Conservation (phyloP, 2,888 invertebrate species). For the Cephalotes varians region DNA sequence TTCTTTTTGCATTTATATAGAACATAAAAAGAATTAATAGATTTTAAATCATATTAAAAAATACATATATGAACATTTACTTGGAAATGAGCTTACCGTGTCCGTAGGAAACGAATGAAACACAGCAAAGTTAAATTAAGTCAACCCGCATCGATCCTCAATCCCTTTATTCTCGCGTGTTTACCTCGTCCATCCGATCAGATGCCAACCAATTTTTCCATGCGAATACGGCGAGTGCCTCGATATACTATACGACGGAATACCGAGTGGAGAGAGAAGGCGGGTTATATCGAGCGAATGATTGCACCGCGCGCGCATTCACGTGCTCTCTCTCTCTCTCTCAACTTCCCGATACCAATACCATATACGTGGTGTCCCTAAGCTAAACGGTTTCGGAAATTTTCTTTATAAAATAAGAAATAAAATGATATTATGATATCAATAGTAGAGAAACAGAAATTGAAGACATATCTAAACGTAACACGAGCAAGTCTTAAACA, state of each 20-base stretch:
- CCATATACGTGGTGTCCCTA: constrained; percentile 4
- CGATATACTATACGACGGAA: constrained; percentile 7
- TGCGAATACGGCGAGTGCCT: neutral
- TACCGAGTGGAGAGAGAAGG: constrained; percentile 23
- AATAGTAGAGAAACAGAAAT: neutral
- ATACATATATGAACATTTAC: neutral
- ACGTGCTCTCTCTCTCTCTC: no score
- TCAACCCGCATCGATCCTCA: neutral
- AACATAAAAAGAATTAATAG: neutral
- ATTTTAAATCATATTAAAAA: neutral
- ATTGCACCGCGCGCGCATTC: constrained; percentile 1
- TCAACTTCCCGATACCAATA: constrained; percentile 21
- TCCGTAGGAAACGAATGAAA: neutral
- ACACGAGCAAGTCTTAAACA: neutral
- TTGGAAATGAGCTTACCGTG: neutral
- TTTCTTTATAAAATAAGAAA: constrained; percentile 9
- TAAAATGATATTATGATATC: neutral
- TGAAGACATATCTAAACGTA: neutral
- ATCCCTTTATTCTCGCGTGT: neutral
- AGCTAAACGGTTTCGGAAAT: neutral
- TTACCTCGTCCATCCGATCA: neutral
- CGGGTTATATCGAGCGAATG: constrained; percentile 34
- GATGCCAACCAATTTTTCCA: constrained; percentile 22
- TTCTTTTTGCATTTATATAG: neutral
- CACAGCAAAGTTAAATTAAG: constrained; percentile 7